phyloP scores from a whole-genome alignment of 2,797 vertebrate genomes.

The Pachyuromys duprasi region DNA sequence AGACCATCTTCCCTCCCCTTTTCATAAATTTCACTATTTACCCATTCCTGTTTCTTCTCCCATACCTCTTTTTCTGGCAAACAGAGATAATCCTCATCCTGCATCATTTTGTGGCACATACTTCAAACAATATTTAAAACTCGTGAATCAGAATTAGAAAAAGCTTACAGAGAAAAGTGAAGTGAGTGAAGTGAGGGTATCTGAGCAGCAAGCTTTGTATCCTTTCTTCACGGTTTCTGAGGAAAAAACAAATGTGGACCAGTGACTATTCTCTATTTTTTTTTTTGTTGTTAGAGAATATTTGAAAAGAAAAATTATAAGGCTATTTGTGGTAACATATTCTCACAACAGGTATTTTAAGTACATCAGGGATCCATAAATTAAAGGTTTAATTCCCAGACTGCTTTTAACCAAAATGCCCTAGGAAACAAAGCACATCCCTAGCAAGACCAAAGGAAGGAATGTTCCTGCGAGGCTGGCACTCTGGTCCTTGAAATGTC shows the following conservation, averaged over 20 bases:
- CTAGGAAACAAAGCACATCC: conserved; percentile 24
- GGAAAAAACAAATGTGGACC: background rate
- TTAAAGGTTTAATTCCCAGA: conserved; percentile 23
- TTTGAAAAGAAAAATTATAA: background rate
- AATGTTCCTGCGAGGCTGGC: background rate
- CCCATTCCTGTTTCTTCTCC: background rate
- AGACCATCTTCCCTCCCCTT: background rate
- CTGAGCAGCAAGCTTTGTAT: conserved; percentile 25
- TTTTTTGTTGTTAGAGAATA: background rate
- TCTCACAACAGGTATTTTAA: conserved; percentile 43
- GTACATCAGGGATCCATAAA: conserved; percentile 9
- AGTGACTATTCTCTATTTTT: background rate
- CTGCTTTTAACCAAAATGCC: conserved; percentile 46
- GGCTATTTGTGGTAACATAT: background rate
- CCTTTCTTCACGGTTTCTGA: background rate
- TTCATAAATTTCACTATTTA: background rate
- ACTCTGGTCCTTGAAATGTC: conserved; percentile 39
- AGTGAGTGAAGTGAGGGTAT: background rate
- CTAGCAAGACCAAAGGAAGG: conserved; percentile 18
- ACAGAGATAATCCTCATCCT: background rate
- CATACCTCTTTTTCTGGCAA: background rate
- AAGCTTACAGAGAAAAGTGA: background rate
- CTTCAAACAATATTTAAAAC: background rate
- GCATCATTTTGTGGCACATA: conserved; percentile 9
- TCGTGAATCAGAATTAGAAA: conserved; percentile 2